Base-by-base conservation (phyloP, 2,888 invertebrate genomes). In the Drosophila sordidula region DNA sequence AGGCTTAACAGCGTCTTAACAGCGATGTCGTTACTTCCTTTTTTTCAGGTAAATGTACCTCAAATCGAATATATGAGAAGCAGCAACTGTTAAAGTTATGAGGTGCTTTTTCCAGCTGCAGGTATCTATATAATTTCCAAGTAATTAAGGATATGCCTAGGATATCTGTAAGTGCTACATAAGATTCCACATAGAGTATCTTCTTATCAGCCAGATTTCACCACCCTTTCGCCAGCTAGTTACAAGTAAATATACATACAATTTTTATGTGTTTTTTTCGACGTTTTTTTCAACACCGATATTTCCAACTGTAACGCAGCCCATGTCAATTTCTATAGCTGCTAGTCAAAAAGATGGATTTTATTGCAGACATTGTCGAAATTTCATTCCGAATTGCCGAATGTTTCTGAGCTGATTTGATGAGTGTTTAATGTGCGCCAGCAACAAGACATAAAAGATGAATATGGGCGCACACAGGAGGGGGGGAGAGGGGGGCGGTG, bases 341-440 rank as follows among this genome's bases (percentile, higher is more conserved):
- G 29, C 29, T 29, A 29, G 9, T 29, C 29, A 41, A 55, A 52
- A 34, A 42, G 8, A 51, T 49, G n/a, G 34, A 44, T 57, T 57
- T 44, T 11, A 66, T 38, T 66, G 45, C 34, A 54, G 34, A 36
- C 36, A 69, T 55, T 45, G 51, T 51, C 25, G 50, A 41, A 58
- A 8, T 47, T 29, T 1, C 14, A 32, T 34, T 25, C 9, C 32
- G 55, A 38, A 38, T 52, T 42, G 22, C 39, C n/a, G 25, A 61
- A 64, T 61, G 61, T 36, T 64, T 63, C 36, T 45, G 66, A 55
- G 67, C 59, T 70, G 67, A 64, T 81, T 76, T 79, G 79, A 82
- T 57, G 82, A 68, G 49, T 73, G 59, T 64, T 80, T 78, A 82
- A 87, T 84, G 87, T 65, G 64, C 34, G 58, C 38, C 45, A 59